A percentile compares a stretch with the other conserved stretches of the same genome.
These are phyloP conservation scores for Leptinotarsa haldemani DNA, from an alignment of 2,888 invertebrate genomes.

Conservation along the genomic window DNA sequence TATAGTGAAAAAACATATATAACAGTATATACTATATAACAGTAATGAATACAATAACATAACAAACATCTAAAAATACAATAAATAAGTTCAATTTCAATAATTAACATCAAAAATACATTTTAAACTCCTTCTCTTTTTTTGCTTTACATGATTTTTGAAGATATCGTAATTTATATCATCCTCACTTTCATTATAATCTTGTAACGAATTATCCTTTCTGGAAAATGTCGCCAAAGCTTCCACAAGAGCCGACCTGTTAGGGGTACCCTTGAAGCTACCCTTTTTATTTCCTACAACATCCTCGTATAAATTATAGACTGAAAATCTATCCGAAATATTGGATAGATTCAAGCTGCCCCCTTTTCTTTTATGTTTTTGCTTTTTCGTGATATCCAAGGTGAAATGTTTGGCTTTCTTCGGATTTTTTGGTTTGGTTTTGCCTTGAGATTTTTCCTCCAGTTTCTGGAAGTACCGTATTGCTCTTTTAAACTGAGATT, in stretches of 20 bases:
- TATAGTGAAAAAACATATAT: no score
- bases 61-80: constrained; percentile 15
- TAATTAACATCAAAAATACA: constrained; percentile 53
- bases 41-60: not conserved
- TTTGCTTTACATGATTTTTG: constrained; percentile 43
- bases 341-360: constrained; percentile 50
- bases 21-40: not conserved
- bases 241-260: constrained; percentile 47
- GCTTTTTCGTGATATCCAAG: constrained; percentile 37
- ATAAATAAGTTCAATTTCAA: constrained; percentile 37
- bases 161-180: constrained; percentile 51
- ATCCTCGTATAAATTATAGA: constrained; percentile 51
- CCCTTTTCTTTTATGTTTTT: constrained; percentile 33
- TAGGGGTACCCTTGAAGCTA: constrained; percentile 51
- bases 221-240: constrained; percentile 48
- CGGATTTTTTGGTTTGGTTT: constrained; percentile 26
- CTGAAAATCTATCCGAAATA: constrained; percentile 47
- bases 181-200: constrained; percentile 40
- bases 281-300: constrained; percentile 45
- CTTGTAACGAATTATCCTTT: constrained; percentile 29
- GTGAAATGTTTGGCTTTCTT: constrained; percentile 38
- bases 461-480: constrained; percentile 52
- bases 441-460: constrained; percentile 45
- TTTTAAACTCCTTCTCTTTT: constrained; percentile 49
- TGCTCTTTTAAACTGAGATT: constrained; percentile 49